A percentile compares a stretch with the other conserved stretches of the same genome.
These are phyloP conservation scores for Saccostrea cuccullata DNA, from an alignment of 1,140 invertebrate genomes.

Conservation along the genomic window DNA sequence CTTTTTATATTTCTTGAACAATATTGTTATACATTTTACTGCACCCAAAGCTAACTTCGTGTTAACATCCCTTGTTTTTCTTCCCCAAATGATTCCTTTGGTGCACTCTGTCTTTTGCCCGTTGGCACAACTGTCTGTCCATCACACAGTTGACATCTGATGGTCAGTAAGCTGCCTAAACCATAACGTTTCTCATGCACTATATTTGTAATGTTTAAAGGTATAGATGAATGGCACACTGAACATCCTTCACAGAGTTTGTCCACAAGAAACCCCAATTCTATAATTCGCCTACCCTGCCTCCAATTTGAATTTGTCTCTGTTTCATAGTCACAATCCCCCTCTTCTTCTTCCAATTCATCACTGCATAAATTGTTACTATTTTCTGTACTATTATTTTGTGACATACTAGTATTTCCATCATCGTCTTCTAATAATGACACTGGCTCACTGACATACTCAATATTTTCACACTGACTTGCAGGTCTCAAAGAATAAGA, in stretches of 20 bases:
- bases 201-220: neutral
- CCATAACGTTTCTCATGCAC: neutral
- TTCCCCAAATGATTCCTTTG: neutral
- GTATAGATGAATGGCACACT: neutral
- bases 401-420: neutral
- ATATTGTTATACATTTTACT: neutral
- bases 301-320: neutral
- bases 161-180: neutral
- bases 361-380: neutral
- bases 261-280: constrained; percentile 4
- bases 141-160: neutral
- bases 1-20: too few relatives aligned
- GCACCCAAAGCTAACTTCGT: neutral
- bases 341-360: neutral
- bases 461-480: too few relatives aligned
- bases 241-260: neutral
- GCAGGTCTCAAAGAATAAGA: neutral
- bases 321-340: neutral
- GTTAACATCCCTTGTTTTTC: neutral
- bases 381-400: neutral
- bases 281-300: neutral
- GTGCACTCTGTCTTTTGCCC: neutral
- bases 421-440: neutral
- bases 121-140: constrained; percentile 1
- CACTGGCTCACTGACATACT: too few relatives aligned